Conservation (phyloP, 2,113 vertebrate species). For the Pluvianellus socialis region DNA sequence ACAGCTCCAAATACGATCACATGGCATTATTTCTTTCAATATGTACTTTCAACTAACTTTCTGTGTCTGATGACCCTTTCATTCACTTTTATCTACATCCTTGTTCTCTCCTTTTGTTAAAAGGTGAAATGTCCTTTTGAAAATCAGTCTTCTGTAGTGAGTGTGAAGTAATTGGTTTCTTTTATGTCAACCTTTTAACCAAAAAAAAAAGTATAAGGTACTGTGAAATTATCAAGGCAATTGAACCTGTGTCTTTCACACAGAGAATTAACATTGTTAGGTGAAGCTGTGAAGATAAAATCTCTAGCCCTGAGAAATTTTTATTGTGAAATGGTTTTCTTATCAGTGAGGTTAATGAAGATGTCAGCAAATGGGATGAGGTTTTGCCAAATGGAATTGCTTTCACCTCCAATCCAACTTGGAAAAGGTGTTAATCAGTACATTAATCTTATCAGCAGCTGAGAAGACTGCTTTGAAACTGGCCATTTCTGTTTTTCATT, state of each 20-base stretch:
- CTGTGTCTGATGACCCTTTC: not conserved
- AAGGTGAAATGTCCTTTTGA: constrained; percentile 56
- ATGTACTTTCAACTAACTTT: not conserved
- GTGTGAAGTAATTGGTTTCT: constrained; percentile 50
- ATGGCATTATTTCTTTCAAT: not conserved
- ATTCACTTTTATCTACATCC: constrained; percentile 29
- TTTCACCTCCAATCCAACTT: constrained; percentile 69
- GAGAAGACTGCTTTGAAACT: constrained; percentile 54
- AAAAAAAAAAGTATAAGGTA: not conserved
- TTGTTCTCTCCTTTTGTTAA: constrained; percentile 18
- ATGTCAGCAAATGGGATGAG: constrained; percentile 75
- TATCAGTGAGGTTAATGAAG: constrained; percentile 80
- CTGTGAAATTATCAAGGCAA: constrained; percentile 57
- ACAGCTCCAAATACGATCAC: not conserved
- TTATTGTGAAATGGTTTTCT: constrained; percentile 76
- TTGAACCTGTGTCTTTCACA: constrained; percentile 62
- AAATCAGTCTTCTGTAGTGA: constrained; percentile 38
- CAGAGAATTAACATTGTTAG: constrained; percentile 68
- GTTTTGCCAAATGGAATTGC: constrained; percentile 69
- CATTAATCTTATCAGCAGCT: constrained; percentile 75
- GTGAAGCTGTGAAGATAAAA: constrained; percentile 72
- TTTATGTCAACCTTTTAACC: constrained; percentile 63
- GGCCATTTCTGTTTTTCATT: constrained; percentile 63
- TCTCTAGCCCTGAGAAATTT: constrained; percentile 65
- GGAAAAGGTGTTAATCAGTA: constrained; percentile 74